These are phyloP conservation scores for Myzus persicae DNA, from an alignment of 1,140 invertebrate genomes.

Conservation along the genomic window DNA sequence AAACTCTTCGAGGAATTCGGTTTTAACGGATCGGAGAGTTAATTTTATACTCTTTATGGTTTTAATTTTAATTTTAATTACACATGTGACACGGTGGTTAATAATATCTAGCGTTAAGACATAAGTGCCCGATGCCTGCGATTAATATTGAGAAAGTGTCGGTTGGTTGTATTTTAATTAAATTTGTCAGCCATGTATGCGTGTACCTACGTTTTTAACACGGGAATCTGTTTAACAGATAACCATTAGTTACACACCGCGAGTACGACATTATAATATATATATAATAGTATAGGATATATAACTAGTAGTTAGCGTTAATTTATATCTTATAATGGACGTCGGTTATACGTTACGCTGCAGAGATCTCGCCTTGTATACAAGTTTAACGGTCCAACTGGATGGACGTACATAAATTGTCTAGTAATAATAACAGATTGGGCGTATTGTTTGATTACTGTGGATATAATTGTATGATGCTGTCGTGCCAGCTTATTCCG, in stretches of 20 bases:
- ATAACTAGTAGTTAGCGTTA: background rate
- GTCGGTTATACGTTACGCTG: background rate
- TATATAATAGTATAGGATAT: background rate
- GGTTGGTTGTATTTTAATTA: constrained; percentile 3
- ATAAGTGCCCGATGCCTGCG: too few relatives aligned
- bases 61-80: background rate
- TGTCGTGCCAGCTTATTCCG: background rate
- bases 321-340: background rate
- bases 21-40: background rate
- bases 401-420: background rate
- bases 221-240: background rate
- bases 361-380: background rate
- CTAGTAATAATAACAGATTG: background rate
- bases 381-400: background rate
- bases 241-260: background rate
- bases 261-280: background rate
- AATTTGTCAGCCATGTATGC: background rate
- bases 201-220: background rate
- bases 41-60: background rate
- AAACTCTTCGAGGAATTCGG: background rate
- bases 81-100: background rate
- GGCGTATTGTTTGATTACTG: background rate
- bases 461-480: background rate
- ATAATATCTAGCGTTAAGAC: background rate
- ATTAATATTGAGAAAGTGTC: background rate